Evolutionary conservation across 2,888 invertebrate species (phyloP), one percentile per base, ranked within the genome.

Genomic region (Microdon myrmicae): DNA sequence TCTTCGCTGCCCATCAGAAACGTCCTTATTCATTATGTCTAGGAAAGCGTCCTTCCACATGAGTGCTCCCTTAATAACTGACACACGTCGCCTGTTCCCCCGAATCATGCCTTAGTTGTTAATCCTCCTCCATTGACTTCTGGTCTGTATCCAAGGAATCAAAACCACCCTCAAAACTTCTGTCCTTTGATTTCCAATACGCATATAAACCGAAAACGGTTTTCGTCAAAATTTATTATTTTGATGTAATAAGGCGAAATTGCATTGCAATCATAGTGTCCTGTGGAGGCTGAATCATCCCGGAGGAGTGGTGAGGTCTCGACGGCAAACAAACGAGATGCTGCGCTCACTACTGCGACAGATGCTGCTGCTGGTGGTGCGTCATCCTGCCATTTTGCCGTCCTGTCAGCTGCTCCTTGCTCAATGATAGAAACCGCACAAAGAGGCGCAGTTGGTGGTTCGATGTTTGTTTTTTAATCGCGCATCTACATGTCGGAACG

Each of bases 1-100:
- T 28, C 20, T 16, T 13, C 4, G 5, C 13, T 20, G 10, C 19
- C 44, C 1, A 12, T 23, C 51, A 26, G 9, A 7, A 20, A 28
- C 39, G 39, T 51, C 28, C 41, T 10, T 23, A 53, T 32, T 58
- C 51, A 43, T 64, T 64, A 64, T 51, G 34, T 53, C 37, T 61
- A 10, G 38, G 23, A 34, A 49, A 61, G 53, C 47, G 37, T 12
- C 51, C 28, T 58, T 51, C 16, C 64, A 58, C 51, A 58, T 64
- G 64, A 64, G 64, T 58, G 58, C 58, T 53, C 32, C 47, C 47
- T 47, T 64, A 58, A 64, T 64, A 64, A 64, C 64, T 51, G 64
- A 23, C 58, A 64, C 64, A 64, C 56, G 61, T 56, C 55, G 45
- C 10, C 29, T n/a, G n/a, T n/a, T n/a, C n/a, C n/a, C n/a, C n/a